These are phyloP conservation scores for Drosophila eugracilis DNA, from an alignment of 1,140 invertebrate species.

Conservation along the genomic window DNA sequence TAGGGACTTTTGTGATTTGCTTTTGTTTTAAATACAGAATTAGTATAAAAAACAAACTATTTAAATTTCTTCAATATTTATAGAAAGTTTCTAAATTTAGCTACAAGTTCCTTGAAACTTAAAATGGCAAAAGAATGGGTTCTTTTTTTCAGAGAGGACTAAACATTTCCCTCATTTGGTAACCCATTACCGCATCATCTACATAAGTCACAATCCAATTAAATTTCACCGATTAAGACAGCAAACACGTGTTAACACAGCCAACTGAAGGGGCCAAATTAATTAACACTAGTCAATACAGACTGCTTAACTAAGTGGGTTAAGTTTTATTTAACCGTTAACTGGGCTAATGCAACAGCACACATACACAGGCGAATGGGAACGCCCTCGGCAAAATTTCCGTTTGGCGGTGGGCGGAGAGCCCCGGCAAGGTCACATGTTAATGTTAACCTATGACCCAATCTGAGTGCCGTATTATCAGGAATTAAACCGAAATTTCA, in stretches of 20 bases:
- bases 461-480: slow-evolving; percentile 17
- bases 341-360: slow-evolving; percentile 39
- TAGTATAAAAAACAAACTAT: no score
- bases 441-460: slow-evolving; percentile 11
- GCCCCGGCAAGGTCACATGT: slow-evolving; percentile 38
- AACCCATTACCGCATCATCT: not conserved
- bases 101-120: no score
- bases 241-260: slow-evolving; percentile 38
- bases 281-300: slow-evolving; percentile 64
- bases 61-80: not conserved
- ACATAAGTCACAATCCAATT: slow-evolving; percentile 28
- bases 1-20: not conserved
- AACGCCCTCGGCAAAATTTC: not conserved
- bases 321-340: slow-evolving; percentile 40
- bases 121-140: no score
- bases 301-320: slow-evolving; percentile 35
- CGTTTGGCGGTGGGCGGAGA: not conserved
- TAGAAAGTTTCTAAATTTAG: no score
- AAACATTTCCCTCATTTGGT: not conserved
- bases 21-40: no score
- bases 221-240: slow-evolving; percentile 32
- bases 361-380: slow-evolving; percentile 16
- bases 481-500: slow-evolving; percentile 37
- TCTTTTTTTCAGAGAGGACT: not conserved
- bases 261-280: slow-evolving; percentile 31